A percentile compares a stretch with the other conserved stretches of the same genome.
Evolutionary conservation across 92 coral and sea anemone genomes (phyloP).

Genomic region (Epizoanthus fatuus): DNA sequence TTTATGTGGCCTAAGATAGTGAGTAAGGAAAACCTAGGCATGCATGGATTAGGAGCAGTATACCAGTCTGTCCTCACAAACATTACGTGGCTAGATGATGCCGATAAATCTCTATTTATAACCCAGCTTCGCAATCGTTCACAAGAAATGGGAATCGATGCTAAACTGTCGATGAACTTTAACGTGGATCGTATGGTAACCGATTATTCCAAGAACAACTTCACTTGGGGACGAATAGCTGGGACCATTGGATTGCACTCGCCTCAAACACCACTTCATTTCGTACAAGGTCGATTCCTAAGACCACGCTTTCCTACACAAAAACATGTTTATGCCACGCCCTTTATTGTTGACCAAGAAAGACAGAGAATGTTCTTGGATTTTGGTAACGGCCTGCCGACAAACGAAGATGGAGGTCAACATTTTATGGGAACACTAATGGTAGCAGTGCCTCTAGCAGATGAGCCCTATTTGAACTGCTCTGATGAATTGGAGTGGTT

Average conservation of each 20-base stretch:
- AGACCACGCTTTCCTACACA: constrained; percentile 12
- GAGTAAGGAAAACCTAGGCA: neutral
- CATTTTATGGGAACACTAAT: neutral
- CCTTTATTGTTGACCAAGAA: constrained; percentile 63
- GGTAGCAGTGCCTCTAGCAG: constrained; percentile 25
- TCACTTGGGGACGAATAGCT: constrained; percentile 39
- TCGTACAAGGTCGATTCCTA: constrained; percentile 63
- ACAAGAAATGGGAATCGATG: constrained; percentile 16
- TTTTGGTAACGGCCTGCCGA: constrained; percentile 72
- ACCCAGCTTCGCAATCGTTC: constrained; percentile 32
- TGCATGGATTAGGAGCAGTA: constrained; percentile 38
- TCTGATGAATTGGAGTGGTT: constrained; percentile 54
- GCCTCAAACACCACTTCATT: constrained; percentile 58
- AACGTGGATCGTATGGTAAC: constrained; percentile 56
- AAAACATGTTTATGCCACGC: constrained; percentile 25
- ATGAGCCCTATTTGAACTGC: constrained; percentile 33
- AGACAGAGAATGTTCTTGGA: constrained; percentile 49
- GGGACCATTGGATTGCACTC: constrained; percentile 63
- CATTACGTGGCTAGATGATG: constrained; percentile 48
- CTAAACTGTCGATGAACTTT: constrained; percentile 68
- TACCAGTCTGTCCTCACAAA: constrained; percentile 70
- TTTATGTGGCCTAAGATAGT: constrained; percentile 56
- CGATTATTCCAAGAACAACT: neutral
- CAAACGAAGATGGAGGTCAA: constrained; percentile 23
- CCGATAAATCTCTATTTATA: constrained; percentile 36